Percentiles rank a stretch among this genome's conserved stretches.
Evolutionary conservation across 2,113 vertebrate species (phyloP).

Genomic region (Hystrix cristata): DNA sequence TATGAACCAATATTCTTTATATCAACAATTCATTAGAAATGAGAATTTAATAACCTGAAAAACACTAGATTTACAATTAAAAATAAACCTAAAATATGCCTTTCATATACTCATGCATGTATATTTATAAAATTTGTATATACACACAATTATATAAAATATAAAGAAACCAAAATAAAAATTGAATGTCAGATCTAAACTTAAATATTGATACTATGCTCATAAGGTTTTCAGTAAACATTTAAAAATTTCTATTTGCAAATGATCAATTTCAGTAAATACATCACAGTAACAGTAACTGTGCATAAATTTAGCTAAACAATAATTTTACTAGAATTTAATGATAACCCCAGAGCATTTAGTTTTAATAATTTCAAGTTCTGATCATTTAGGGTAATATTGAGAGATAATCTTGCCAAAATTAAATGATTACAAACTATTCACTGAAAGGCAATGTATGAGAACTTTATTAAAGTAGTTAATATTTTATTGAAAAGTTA

Average conservation of each 20-base stretch:
- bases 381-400: slow-evolving; percentile 6
- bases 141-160: not conserved
- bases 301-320: slow-evolving; percentile 36
- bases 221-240: slow-evolving; percentile 15
- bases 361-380: slow-evolving; percentile 22
- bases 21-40: slow-evolving; percentile 10
- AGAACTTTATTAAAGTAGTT: slow-evolving; percentile 40
- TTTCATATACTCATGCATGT: not conserved
- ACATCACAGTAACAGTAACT: slow-evolving; percentile 1
- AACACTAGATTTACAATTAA: slow-evolving; percentile 35
- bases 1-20: slow-evolving; percentile 29
- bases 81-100: slow-evolving; percentile 51
- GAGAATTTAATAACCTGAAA: slow-evolving; percentile 32
- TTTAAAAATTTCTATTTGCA: slow-evolving; percentile 33
- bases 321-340: not conserved
- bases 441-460: slow-evolving; percentile 25
- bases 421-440: not conserved
- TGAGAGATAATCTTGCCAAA: not conserved
- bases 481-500: slow-evolving; percentile 48
- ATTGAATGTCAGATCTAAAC: not conserved
- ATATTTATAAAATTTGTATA: slow-evolving; percentile 7
- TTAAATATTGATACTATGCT: not conserved
- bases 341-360: not conserved
- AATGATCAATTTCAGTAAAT: slow-evolving; percentile 52
- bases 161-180: slow-evolving; percentile 48